phyloP scores from a whole-genome alignment of 2,888 invertebrate species.

The Panorpa germanica region DNA sequence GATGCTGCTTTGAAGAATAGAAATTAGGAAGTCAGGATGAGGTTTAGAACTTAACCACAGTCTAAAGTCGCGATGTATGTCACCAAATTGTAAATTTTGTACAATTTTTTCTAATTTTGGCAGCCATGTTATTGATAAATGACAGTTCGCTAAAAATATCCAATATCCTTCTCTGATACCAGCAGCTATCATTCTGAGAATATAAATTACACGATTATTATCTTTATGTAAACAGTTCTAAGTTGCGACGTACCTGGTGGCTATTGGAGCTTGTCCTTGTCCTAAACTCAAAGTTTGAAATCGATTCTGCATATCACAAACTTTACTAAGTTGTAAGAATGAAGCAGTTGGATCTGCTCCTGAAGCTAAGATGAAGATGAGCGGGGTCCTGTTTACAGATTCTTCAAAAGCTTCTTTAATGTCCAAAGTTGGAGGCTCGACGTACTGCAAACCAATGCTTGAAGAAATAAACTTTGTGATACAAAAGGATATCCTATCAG shows the following conservation, averaged over 20 bases:
- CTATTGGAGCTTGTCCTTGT: constrained; percentile 77
- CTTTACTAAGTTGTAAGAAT: constrained; percentile 52
- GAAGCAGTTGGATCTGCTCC: constrained; percentile 71
- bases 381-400: constrained; percentile 56
- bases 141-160: constrained; percentile 83
- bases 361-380: constrained; percentile 72
- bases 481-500: constrained; percentile 70
- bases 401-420: constrained; percentile 60
- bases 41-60: constrained; percentile 83
- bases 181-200: constrained; percentile 37
- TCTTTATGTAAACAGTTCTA: background rate
- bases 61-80: constrained; percentile 58
- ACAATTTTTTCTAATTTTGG: constrained; percentile 62
- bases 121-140: constrained; percentile 75
- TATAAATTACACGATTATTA: background rate
- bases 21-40: constrained; percentile 67
- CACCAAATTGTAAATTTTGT: constrained; percentile 55
- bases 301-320: constrained; percentile 43
- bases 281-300: constrained; percentile 70
- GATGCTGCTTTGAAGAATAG: constrained; percentile 66
- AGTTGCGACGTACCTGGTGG: constrained; percentile 38
- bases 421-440: constrained; percentile 73
- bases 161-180: constrained; percentile 61
- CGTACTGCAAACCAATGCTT: constrained; percentile 58
- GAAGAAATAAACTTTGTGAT: constrained; percentile 53